Evolutionary conservation across 30 jellyfish, hydroid and myxozoan species (phyloP).

Genomic region (Hydractinia echinata): DNA sequence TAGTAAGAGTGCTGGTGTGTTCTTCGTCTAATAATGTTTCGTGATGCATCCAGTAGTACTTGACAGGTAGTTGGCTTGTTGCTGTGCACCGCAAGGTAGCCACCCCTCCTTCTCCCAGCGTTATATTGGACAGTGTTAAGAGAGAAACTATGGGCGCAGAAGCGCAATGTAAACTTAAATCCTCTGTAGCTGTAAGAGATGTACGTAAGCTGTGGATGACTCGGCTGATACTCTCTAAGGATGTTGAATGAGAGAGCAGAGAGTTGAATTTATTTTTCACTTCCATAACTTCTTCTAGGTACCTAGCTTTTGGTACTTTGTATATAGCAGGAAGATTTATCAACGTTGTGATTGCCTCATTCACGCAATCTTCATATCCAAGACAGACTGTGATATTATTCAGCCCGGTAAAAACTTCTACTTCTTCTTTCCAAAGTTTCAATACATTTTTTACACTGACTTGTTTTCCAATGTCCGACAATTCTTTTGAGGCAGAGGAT

Average conservation of each 20-base stretch:
- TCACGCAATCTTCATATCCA: slow-evolving; percentile 33
- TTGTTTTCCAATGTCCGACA: neutral
- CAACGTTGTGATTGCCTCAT: neutral
- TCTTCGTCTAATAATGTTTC: neutral
- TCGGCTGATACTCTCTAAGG: too few relatives aligned
- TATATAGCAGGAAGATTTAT: neutral
- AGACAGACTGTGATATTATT: slow-evolving; percentile 21
- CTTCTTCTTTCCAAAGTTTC: slow-evolving; percentile 24
- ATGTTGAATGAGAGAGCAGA: neutral
- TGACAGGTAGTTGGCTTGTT: slow-evolving; percentile 20
- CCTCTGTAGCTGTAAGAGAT: neutral
- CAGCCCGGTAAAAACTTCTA: slow-evolving; percentile 26
- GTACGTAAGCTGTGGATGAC: neutral
- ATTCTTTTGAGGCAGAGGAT: neutral
- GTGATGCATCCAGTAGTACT: slow-evolving; percentile 20
- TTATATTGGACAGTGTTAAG: neutral
- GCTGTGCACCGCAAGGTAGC: slow-evolving; percentile 13
- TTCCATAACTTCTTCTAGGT: neutral
- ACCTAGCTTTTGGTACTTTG: neutral
- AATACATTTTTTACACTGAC: neutral
- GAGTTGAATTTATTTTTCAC: neutral
- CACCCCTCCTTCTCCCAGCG: neutral
- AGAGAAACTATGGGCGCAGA: neutral
- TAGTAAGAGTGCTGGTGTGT: neutral
- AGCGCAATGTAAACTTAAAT: slow-evolving; percentile 11